A percentile compares a stretch with the other conserved stretches of the same genome.
phyloP scores from a whole-genome alignment of 2,797 vertebrate genomes.

The Cyclopterus lumpus region DNA sequence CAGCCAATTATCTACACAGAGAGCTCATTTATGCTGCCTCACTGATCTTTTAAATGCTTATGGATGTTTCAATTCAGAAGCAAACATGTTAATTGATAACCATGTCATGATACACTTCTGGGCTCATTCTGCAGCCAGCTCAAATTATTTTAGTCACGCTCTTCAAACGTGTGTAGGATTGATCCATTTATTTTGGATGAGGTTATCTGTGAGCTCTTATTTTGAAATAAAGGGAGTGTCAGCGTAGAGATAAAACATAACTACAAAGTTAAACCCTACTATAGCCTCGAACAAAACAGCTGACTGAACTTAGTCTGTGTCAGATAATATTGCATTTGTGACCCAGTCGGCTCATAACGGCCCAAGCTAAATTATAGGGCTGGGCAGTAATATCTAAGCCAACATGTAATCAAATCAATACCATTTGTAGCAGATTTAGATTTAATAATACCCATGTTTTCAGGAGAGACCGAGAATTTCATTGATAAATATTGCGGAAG shows the following conservation, averaged over 20 bases:
- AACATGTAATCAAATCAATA: too few relatives aligned
- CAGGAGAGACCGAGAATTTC: not conserved
- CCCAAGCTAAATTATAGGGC: not conserved
- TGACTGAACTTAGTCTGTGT: not conserved
- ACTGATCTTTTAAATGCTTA: conserved; percentile 12
- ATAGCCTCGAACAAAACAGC: not conserved
- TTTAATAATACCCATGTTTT: not conserved
- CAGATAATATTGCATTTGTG: not conserved
- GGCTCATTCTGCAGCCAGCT: conserved; percentile 3
- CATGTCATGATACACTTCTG: conserved; percentile 1
- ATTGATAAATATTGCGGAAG: not conserved
- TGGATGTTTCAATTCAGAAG: conserved; percentile 18
- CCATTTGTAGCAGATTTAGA: too few relatives aligned
- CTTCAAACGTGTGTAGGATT: conserved; percentile 1
- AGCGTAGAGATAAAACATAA: not conserved
- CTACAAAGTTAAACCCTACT: not conserved
- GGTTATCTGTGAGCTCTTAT: not conserved
- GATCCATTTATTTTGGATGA: conserved; percentile 6
- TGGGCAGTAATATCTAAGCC: not conserved
- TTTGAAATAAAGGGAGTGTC: conserved; percentile 3
- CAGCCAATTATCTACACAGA: conserved; percentile 1
- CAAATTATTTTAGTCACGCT: not conserved
- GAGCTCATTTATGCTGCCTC: conserved; percentile 13
- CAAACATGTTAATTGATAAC: conserved; percentile 8
- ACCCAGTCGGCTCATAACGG: too few relatives aligned